These are phyloP conservation scores for Bruchidius siliquastri DNA, from an alignment of 2,888 invertebrate species.

Conservation along the genomic window DNA sequence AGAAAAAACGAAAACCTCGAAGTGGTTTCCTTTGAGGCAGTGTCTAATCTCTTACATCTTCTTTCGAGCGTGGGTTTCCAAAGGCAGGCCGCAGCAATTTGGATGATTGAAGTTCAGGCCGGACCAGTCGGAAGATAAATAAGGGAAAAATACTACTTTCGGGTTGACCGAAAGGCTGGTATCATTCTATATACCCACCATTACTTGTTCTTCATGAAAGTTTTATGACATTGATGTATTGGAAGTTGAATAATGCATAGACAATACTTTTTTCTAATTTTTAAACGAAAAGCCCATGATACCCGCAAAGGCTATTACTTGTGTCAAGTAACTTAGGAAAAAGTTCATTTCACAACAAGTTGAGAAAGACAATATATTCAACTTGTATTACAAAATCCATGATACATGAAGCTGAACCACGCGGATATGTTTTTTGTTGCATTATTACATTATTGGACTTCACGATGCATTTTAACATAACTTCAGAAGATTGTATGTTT, in stretches of 20 bases:
- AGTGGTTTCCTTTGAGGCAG: neutral
- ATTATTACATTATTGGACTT: no score
- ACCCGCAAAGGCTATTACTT: no score
- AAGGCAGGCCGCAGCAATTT: neutral
- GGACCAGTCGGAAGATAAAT: neutral
- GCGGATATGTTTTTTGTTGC: no score
- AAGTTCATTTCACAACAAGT: no score
- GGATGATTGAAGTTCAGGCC: neutral
- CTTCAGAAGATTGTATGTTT: no score
- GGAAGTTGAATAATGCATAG: neutral
- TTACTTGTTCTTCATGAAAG: neutral
- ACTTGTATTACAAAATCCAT: no score
- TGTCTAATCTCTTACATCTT: neutral
- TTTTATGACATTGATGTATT: neutral
- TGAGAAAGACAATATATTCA: no score
- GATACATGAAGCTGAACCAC: no score
- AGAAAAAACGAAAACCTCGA: neutral
- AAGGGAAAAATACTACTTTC: neutral
- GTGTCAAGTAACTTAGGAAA: no score
- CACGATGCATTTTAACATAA: no score
- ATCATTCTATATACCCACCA: neutral
- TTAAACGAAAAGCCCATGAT: no score
- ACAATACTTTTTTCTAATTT: no score
- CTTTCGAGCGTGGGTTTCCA: neutral
- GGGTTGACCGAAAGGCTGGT: neutral